Base-by-base conservation (phyloP, 1,140 invertebrate genomes). In the Drosophila persimilis region DNA sequence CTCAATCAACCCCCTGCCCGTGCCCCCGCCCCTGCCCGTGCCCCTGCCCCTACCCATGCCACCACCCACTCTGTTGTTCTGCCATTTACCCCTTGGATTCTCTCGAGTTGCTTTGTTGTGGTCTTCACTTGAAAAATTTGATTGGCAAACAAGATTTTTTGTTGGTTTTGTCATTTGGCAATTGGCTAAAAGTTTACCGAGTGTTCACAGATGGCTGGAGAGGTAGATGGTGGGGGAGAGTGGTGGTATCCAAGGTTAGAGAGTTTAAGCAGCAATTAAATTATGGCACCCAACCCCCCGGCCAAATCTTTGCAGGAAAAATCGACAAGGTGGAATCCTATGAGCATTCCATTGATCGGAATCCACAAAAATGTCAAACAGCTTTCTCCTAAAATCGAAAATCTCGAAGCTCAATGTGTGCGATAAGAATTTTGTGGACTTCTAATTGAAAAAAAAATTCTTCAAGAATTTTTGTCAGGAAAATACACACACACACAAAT, bases 61-160 rank as follows among this genome's bases (percentile, higher is more conserved):
- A 15, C 31, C 13, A 6, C 9, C 39, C 8, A 6, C 22, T 26
- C 44, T 62, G 31, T 13, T 50, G 11, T 47, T 53, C 24, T 45
- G n/a, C 17, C 63, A 48, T 69, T 69, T 69, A 69, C 65, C 63
- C 66, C 24, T 35, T 43, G 54, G 35, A 47, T 41, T 3, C 31
- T 59, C 44, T 11, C 39, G 44, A 31, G 65, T 67, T 43, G 61
- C 61, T 57, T 69, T 69, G 63, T 69, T 69, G 66, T 69, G 66
- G 66, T 69, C 64, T 69, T 15, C 63, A 69, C 64, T 69, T 57
- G 66, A 69, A 69, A 69, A 69, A 69, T 69, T 69, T 69, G 64
- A 69, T 69, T 69, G 63, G 63, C 65, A 69, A 69, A 69, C 65
- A 56, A 67, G 65, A 67, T 43, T 69, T 66, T 67, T 31, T 41